phyloP scores from a whole-genome alignment of 2,113 vertebrate species.

The Osmerus mordax region DNA sequence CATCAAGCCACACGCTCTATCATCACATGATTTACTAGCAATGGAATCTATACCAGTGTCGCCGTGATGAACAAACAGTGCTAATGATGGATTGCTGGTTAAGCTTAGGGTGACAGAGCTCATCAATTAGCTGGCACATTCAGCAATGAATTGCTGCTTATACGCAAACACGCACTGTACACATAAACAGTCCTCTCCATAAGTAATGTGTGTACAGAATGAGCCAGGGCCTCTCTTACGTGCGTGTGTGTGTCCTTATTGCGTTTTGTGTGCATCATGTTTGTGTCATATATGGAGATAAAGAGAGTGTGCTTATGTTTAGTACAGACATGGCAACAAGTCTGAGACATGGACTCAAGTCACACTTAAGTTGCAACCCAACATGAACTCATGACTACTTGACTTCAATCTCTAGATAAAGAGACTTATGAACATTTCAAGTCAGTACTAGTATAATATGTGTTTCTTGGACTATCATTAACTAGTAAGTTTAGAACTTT shows the following conservation, averaged over 20 bases:
- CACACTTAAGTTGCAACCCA: too few relatives aligned
- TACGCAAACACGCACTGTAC: conserved; percentile 2
- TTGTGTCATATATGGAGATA: too few relatives aligned
- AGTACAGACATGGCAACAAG: too few relatives aligned
- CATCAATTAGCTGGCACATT: conserved; percentile 60
- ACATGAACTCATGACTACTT: too few relatives aligned
- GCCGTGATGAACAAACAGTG: conserved; percentile 61
- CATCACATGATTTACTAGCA: conserved; percentile 31
- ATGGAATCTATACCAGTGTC: conserved; percentile 25
- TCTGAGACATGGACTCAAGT: too few relatives aligned
- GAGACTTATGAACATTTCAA: too few relatives aligned
- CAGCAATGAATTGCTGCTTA: conserved; percentile 65
- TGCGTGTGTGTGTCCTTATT: not conserved
- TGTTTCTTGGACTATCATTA: not conserved
- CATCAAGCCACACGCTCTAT: conserved; percentile 54
- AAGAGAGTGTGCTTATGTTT: too few relatives aligned
- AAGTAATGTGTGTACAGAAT: too few relatives aligned
- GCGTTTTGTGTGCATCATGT: not conserved
- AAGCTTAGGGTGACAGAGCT: conserved; percentile 56
- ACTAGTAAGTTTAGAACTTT: conserved; percentile 45
- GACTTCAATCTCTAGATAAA: too few relatives aligned
- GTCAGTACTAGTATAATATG: not conserved
- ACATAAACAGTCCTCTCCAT: too few relatives aligned
- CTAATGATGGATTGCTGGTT: conserved; percentile 65
- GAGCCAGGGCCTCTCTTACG: too few relatives aligned